Evolutionary conservation across 2,113 vertebrate genomes (phyloP), one percentile per base, ranked within the genome.

Genomic region (Ochotona princeps): DNA sequence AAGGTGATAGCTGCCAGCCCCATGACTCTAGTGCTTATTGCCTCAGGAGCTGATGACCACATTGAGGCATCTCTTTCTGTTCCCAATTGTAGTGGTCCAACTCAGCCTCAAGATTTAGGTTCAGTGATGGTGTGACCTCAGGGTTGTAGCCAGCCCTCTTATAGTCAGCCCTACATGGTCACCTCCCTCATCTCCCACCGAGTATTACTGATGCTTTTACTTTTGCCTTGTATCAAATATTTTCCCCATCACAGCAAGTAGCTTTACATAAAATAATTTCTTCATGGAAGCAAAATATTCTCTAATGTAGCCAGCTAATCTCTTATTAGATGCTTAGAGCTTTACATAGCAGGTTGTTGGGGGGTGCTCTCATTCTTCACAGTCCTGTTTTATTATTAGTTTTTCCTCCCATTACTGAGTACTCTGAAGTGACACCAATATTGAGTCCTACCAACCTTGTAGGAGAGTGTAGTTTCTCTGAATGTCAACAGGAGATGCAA

Each of bases 321-420:
- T 78, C 47, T 82, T 73, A 51, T 8, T 72, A 54, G 63, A 70
- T 72, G 26, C 78, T 85, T 91, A 89, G 74, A 73, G 74, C 23
- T 49, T 75, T 94, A 91, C 30, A 51, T 72, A 61, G 38, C 81
- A 76, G 60, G 44, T 88, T 70, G 51, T n/a, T 3, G 38, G 38
- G 38, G 38, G 38, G 38, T 44, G 38, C 38, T 44, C 85, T 89
- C 76, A 69, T 94, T 80, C 30, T 90, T 83, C 49, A 87, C 18
- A 63, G 63, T 63, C 44, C 28, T 75, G 15, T 51, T 74, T 88
- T 76, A n/a, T 54, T 61, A 67, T 28, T 63, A 14, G 65, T 84
- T 38, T 61, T 74, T 73, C 47, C 57, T 89, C 65, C 72, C 21
- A 0, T 49, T 89, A 49, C 15, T 63, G 28, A 54, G 38, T 44